Evolutionary conservation across 53 echinoderm and acorn worm species (phyloP).

Genomic region (Glandiceps talaboti): DNA sequence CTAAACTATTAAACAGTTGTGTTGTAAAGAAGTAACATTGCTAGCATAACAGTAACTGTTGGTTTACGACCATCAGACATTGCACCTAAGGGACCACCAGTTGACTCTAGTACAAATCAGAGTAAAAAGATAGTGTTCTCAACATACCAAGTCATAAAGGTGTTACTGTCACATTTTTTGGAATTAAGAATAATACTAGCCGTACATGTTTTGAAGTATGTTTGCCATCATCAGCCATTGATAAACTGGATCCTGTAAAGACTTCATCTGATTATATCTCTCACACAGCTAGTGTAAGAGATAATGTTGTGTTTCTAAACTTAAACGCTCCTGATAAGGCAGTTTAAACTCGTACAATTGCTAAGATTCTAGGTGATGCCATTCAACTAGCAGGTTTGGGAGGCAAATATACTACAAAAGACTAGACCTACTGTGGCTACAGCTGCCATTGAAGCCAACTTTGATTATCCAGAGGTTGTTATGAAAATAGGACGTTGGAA

Average conservation of each 20-base stretch:
- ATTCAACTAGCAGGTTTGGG: not conserved
- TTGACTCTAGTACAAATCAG: not conserved
- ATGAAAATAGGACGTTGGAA: not conserved
- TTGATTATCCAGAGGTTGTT: not conserved
- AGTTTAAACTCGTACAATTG: not conserved
- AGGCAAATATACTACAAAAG: not conserved
- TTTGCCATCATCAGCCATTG: not conserved
- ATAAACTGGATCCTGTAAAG: not conserved
- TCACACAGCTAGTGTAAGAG: not conserved
- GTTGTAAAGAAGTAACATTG: conserved; percentile 23
- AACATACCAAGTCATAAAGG: not conserved
- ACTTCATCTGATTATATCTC: not conserved
- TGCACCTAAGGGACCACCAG: conserved; percentile 14
- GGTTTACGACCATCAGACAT: conserved; percentile 27
- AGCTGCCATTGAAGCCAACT: not conserved
- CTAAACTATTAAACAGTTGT: conserved; percentile 11
- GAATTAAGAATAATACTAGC: not conserved
- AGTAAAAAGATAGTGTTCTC: not conserved
- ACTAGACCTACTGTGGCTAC: not conserved
- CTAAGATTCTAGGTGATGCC: not conserved
- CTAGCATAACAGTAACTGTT: conserved; percentile 16
- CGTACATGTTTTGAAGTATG: not conserved
- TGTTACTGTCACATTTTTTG: not conserved
- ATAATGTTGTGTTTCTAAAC: not conserved
- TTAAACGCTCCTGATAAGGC: not conserved